phyloP scores from a whole-genome alignment of 92 coral and sea anemone genomes.

The Hydrozoanthus gracilis region DNA sequence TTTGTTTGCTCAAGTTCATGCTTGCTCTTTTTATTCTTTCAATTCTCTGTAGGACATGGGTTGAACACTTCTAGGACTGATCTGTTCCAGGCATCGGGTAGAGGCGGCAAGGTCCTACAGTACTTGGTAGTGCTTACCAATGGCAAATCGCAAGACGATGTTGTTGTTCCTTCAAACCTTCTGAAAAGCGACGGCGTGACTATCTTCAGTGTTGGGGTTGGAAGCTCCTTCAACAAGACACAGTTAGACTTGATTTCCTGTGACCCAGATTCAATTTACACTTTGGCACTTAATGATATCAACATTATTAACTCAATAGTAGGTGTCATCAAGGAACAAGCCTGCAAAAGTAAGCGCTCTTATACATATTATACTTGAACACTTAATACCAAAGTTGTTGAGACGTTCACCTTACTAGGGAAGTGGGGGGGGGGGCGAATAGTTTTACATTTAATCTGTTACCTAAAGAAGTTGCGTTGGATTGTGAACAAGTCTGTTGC shows the following conservation, averaged over 20 bases:
- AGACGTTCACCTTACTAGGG: neutral
- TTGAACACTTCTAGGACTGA: neutral
- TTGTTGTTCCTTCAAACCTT: conserved; percentile 6
- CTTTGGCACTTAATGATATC: neutral
- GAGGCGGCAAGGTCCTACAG: conserved; percentile 1
- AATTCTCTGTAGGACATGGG: neutral
- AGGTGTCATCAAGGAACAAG: conserved; percentile 8
- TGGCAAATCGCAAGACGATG: conserved; percentile 14
- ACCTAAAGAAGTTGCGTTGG: too few species aligned
- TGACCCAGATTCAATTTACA: conserved; percentile 8
- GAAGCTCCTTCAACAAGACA: neutral
- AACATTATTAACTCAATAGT: neutral
- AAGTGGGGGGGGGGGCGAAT: too few species aligned
- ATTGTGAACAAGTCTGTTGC: too few species aligned
- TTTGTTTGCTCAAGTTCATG: too few species aligned
- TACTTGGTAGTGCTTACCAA: conserved; percentile 6
- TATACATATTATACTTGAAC: neutral
- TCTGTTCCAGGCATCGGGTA: conserved; percentile 20
- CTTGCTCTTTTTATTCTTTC: neutral
- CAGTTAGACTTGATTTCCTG: conserved; percentile 11
- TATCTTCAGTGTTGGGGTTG: conserved; percentile 21
- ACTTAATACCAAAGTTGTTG: neutral
- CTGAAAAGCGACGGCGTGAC: conserved; percentile 24
- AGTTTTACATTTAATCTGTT: too few species aligned
- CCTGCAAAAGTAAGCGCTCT: conserved; percentile 10